Conservation (phyloP, 2,113 vertebrate species). For the Pagrus major region DNA sequence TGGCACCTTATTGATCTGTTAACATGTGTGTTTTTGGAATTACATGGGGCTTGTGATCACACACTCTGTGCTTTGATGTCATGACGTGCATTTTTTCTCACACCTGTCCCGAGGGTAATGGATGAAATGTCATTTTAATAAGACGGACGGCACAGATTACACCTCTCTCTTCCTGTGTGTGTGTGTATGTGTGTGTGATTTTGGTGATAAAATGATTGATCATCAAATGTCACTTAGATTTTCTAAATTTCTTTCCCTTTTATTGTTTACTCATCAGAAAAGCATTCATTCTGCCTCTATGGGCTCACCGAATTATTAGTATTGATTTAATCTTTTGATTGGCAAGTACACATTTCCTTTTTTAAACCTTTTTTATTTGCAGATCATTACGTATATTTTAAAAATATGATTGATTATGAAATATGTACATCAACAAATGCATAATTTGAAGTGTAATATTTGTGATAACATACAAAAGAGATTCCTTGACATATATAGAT, state of each 20-base stretch:
- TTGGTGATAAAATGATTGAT: slow-evolving; percentile 29
- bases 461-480: slow-evolving; percentile 46
- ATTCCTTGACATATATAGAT: slow-evolving; percentile 52
- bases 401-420: slow-evolving; percentile 46
- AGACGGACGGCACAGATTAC: slow-evolving; percentile 13
- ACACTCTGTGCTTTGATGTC: slow-evolving; percentile 48
- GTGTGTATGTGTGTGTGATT: background rate
- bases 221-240: slow-evolving; percentile 14
- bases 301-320: slow-evolving; percentile 36
- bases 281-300: slow-evolving; percentile 31
- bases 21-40: slow-evolving; percentile 27
- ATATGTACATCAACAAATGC: slow-evolving; percentile 38
- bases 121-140: slow-evolving; percentile 24
- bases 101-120: slow-evolving; percentile 5
- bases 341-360: slow-evolving; percentile 21
- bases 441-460: slow-evolving; percentile 52
- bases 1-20: slow-evolving; percentile 67
- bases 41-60: slow-evolving; percentile 41
- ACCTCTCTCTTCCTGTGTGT: slow-evolving; percentile 13
- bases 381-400: slow-evolving; percentile 49
- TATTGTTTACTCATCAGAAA: slow-evolving; percentile 42
- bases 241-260: slow-evolving; percentile 24
- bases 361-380: slow-evolving; percentile 33
- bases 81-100: slow-evolving; percentile 45
- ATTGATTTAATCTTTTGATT: slow-evolving; percentile 53